Evolutionary conservation across 2,888 invertebrate species (phyloP).

Genomic region (Acanthacorydalis orientalis): DNA sequence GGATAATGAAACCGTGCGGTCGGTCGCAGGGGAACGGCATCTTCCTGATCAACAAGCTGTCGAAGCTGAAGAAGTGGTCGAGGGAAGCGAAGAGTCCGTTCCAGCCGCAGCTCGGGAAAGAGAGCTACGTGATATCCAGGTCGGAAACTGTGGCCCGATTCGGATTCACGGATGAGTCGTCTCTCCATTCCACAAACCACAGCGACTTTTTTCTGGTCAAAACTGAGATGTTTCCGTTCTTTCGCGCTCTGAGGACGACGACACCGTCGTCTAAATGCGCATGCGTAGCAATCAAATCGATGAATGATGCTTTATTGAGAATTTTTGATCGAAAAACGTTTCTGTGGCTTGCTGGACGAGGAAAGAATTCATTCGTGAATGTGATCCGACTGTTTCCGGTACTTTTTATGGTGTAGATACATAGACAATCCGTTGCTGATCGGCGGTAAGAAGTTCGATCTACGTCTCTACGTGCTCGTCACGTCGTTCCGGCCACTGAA

Average conservation of each 20-base stretch:
- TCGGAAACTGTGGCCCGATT: constrained; percentile 19
- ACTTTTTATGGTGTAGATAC: constrained; percentile 34
- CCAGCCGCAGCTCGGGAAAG: constrained; percentile 69
- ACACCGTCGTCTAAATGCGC: too few species aligned
- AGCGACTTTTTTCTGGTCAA: not conserved
- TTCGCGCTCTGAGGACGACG: not conserved
- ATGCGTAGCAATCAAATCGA: too few species aligned
- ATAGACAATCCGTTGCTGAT: constrained; percentile 90
- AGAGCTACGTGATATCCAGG: constrained; percentile 91
- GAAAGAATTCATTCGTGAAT: too few species aligned
- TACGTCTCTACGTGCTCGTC: constrained; percentile 80
- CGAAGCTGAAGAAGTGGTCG: constrained; percentile 83
- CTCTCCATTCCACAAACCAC: too few species aligned
- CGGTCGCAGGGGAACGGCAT: constrained; percentile 92
- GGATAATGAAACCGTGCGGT: constrained; percentile 97
- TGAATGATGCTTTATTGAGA: not conserved
- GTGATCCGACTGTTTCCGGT: not conserved
- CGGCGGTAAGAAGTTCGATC: constrained; percentile 91
- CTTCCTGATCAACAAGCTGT: constrained; percentile 86
- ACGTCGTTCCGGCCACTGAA: constrained; percentile 87
- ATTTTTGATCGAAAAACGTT: not conserved
- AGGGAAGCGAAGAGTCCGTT: constrained; percentile 73
- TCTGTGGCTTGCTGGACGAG: too few species aligned
- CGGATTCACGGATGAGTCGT: too few species aligned
- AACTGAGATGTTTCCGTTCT: not conserved